Evolutionary conservation across 2,888 invertebrate genomes (phyloP).

Genomic region (Aproaerema taeniolella): DNA sequence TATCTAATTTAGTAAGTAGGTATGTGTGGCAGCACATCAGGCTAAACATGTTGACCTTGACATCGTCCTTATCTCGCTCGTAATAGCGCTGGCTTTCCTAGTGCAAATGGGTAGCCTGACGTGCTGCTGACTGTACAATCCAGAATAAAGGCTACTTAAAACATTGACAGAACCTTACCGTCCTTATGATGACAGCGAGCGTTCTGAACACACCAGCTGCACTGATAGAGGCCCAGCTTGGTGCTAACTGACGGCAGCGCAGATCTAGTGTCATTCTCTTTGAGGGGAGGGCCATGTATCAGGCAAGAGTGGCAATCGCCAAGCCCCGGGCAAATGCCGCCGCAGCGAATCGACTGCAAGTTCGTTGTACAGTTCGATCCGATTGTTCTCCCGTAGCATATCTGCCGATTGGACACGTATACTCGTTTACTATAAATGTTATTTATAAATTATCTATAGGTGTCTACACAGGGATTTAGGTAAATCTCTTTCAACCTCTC

Average conservation of each 20-base stretch:
- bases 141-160: no score
- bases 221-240: slow-evolving; percentile 87
- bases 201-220: slow-evolving; percentile 96
- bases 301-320: slow-evolving; percentile 94
- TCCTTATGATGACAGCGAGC: slow-evolving; percentile 92
- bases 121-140: no score
- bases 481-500: no score
- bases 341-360: slow-evolving; percentile 90
- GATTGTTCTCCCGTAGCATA: slow-evolving; percentile 89
- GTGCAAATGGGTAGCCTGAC: no score
- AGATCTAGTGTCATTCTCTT: slow-evolving; percentile 44
- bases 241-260: slow-evolving; percentile 81
- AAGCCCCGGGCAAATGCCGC: slow-evolving; percentile 92
- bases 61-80: no score
- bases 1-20: no score
- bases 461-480: no score
- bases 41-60: no score
- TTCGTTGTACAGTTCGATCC: slow-evolving; percentile 95
- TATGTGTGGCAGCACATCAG: no score
- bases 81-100: no score
- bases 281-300: slow-evolving; percentile 83
- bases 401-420: slow-evolving; percentile 64
- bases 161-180: slow-evolving; percentile 73
- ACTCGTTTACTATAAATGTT: no score
- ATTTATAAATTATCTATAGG: no score